phyloP scores from a whole-genome alignment of 2,113 vertebrate genomes.

The Myiagra hebetior region DNA sequence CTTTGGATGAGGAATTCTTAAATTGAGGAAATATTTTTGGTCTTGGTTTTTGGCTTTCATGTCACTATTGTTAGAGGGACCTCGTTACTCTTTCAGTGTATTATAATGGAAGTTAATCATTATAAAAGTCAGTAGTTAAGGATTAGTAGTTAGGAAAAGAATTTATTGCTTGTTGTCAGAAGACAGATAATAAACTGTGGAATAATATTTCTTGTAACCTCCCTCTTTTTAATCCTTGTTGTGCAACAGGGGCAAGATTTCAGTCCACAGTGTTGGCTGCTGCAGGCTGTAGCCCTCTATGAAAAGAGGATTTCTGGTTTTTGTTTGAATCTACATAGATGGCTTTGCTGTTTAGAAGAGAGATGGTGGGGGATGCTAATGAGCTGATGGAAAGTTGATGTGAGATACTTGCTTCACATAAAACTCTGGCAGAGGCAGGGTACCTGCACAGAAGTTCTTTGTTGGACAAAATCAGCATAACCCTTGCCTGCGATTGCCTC shows the following conservation, averaged over 20 bases:
- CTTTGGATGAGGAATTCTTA: not conserved
- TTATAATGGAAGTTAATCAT: not conserved
- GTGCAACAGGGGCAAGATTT: not conserved
- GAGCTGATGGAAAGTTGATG: not conserved
- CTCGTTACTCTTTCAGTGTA: not conserved
- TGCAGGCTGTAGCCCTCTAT: not conserved
- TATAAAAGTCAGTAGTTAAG: not conserved
- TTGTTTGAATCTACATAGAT: not conserved
- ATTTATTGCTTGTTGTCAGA: not conserved
- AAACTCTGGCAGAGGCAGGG: not conserved
- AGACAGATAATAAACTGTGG: not conserved
- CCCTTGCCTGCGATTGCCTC: not conserved
- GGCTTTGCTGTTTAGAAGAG: not conserved
- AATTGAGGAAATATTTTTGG: not conserved
- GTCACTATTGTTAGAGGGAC: not conserved
- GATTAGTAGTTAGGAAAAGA: not conserved
- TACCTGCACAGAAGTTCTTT: not conserved
- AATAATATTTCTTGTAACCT: not conserved
- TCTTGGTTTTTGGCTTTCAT: not conserved
- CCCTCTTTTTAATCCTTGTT: not conserved
- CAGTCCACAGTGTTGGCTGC: not conserved
- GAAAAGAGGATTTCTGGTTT: not conserved
- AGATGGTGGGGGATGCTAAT: not conserved
- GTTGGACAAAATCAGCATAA: not conserved
- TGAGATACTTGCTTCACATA: not conserved